Conservation (phyloP, 2,113 vertebrate species). For the Corythornis madagascariensis region DNA sequence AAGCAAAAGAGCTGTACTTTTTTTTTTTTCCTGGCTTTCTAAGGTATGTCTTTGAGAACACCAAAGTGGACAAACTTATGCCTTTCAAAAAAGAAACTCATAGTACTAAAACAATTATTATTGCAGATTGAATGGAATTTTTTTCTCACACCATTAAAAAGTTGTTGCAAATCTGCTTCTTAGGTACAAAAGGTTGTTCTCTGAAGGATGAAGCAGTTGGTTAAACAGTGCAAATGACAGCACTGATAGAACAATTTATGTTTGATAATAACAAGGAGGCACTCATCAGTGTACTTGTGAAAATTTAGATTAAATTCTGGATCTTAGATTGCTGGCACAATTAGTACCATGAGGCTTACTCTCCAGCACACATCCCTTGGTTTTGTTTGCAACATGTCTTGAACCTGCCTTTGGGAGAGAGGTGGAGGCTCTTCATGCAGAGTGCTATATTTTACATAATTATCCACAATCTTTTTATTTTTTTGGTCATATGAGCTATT, state of each 20-base stretch:
- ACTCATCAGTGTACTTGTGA: not conserved
- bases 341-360: not conserved
- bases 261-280: not conserved
- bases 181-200: not conserved
- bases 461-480: conserved; percentile 17
- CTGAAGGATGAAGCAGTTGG: not conserved
- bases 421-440: not conserved
- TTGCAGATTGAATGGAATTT: not conserved
- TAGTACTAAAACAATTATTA: not conserved
- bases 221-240: not conserved
- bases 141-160: not conserved
- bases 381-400: not conserved
- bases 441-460: not conserved
- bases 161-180: not conserved
- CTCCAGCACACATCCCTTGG: not conserved
- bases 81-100: not conserved
- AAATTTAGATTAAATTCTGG: not conserved
- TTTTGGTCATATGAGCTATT: not conserved
- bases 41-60: not conserved
- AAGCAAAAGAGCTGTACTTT: not conserved
- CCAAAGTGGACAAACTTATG: not conserved
- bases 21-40: not conserved
- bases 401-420: not conserved
- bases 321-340: not conserved
- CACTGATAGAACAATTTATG: not conserved